These are phyloP conservation scores for Hoplostethus mediterraneus DNA, from an alignment of 2,797 vertebrate genomes.

Conservation along the genomic window DNA sequence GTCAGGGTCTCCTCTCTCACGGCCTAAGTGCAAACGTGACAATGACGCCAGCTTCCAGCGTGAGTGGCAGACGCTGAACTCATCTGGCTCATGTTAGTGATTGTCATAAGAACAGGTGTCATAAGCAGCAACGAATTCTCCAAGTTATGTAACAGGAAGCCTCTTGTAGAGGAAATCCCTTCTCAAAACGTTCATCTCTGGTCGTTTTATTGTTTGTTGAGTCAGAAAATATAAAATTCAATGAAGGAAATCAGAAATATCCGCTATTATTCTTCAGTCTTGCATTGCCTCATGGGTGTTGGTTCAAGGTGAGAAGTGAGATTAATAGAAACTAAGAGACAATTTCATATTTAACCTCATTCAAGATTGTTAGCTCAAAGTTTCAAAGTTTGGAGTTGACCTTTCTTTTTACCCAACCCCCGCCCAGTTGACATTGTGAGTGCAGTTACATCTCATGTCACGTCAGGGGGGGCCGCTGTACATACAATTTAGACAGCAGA, in stretches of 20 bases:
- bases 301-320: too few species aligned
- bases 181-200: too few species aligned
- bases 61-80: constrained; percentile 44
- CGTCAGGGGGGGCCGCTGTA: constrained; percentile 17
- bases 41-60: constrained; percentile 65
- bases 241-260: too few species aligned
- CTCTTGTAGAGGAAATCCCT: too few species aligned
- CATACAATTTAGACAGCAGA: constrained; percentile 6
- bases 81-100: constrained; percentile 40
- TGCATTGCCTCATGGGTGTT: too few species aligned
- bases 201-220: too few species aligned
- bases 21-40: constrained; percentile 70
- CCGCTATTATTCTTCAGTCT: too few species aligned
- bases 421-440: constrained; percentile 28
- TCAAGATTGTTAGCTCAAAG: too few species aligned
- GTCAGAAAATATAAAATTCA: too few species aligned
- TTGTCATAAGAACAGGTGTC: constrained; percentile 61
- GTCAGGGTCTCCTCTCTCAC: constrained; percentile 62
- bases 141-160: neutral
- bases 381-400: neutral
- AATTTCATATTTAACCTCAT: too few species aligned
- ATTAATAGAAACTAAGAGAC: too few species aligned
- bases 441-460: constrained; percentile 13
- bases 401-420: constrained; percentile 2
- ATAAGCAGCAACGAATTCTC: constrained; percentile 14